These are phyloP conservation scores for Calliphora vomitoria DNA, from an alignment of 2,888 invertebrate genomes.

Conservation along the genomic window DNA sequence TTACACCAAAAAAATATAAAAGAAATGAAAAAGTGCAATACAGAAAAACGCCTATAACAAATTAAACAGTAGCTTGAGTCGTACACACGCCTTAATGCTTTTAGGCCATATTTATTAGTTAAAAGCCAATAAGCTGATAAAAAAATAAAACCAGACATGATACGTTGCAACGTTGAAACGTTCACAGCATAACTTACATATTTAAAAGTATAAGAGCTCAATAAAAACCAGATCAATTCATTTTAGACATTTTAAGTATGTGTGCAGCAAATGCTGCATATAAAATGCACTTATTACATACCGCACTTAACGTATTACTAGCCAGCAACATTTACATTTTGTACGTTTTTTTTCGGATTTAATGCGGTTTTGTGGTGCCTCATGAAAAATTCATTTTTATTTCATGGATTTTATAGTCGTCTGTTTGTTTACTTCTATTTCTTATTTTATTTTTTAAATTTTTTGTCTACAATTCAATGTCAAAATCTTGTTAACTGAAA, in stretches of 20 bases:
- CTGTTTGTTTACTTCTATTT: not conserved
- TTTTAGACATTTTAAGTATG: slow-evolving; percentile 6
- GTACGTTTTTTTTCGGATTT: not conserved
- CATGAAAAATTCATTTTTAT: slow-evolving; percentile 2
- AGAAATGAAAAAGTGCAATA: not conserved
- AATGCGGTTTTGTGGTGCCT: not conserved
- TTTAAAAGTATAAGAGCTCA: not conserved
- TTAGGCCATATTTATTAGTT: not conserved
- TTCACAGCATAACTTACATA: not conserved
- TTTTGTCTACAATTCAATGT: slow-evolving; percentile 39
- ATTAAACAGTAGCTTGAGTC: not conserved
- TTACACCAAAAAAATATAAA: not conserved
- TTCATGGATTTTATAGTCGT: not conserved
- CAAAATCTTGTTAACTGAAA: slow-evolving; percentile 32
- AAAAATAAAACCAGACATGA: not conserved
- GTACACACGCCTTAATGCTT: slow-evolving; percentile 13
- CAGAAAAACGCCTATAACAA: not conserved
- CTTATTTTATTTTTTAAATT: not conserved
- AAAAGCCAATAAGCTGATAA: slow-evolving; percentile 1
- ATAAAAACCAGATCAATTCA: slow-evolving; percentile 46
- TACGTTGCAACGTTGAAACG: not conserved
- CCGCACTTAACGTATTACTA: not conserved
- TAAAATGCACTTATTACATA: not conserved
- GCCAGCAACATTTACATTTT: not conserved
- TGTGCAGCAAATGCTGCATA: not conserved